These are phyloP conservation scores for Lottia scabra DNA, from an alignment of 2,888 invertebrate species.

Conservation along the genomic window DNA sequence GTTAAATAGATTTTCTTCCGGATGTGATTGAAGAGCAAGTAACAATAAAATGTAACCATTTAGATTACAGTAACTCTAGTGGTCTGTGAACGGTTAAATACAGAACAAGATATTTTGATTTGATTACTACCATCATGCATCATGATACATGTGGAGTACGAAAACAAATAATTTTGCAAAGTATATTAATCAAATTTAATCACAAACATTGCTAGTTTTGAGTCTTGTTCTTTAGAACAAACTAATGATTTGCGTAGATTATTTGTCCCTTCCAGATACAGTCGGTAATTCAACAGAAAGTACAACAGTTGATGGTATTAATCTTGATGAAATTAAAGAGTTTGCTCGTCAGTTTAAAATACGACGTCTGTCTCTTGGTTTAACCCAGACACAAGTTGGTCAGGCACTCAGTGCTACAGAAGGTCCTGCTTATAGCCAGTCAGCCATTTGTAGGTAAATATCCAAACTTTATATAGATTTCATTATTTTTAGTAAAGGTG, in stretches of 20 bases:
- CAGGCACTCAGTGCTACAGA: conserved; percentile 96
- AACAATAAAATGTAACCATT: no score
- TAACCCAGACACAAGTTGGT: conserved; percentile 90
- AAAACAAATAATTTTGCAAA: no score
- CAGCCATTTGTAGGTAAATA: conserved; percentile 96
- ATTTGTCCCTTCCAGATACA: conserved; percentile 55
- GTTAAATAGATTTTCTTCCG: no score
- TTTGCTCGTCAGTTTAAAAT: conserved; percentile 98
- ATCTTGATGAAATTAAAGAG: conserved; percentile 97
- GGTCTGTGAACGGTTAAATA: no score
- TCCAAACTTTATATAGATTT: background rate
- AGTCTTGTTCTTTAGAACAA: background rate
- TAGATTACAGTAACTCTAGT: no score
- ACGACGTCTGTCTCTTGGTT: conserved; percentile 89
- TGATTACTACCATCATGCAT: no score
- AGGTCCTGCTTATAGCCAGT: conserved; percentile 98
- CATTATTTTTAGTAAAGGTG: no score
- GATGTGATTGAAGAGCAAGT: no score
- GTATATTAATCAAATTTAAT: no score
- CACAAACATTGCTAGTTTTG: no score
- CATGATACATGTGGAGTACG: no score
- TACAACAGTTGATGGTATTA: conserved; percentile 95
- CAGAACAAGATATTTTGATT: no score
- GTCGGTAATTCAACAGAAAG: conserved; percentile 92
- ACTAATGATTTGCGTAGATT: background rate